A percentile compares a stretch with the other conserved stretches of the same genome.
Conservation (phyloP, 2,888 invertebrate species). For the Formica aserva region DNA sequence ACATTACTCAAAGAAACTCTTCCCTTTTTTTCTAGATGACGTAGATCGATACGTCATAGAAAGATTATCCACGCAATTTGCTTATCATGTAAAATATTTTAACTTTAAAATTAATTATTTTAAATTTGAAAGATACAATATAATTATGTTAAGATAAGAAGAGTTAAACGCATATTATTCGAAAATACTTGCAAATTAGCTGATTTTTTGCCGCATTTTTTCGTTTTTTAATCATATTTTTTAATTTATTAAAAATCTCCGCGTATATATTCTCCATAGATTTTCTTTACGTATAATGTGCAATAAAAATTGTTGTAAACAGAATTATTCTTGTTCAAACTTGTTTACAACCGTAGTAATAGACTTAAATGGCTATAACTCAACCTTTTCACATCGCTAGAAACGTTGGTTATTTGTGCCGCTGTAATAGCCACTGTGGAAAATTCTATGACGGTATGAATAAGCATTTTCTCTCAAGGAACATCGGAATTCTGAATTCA, state of each 20-base stretch:
- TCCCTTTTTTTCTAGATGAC: not conserved
- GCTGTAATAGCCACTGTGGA: not conserved
- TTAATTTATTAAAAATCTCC: not conserved
- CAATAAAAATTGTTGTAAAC: not conserved
- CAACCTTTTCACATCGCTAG: not conserved
- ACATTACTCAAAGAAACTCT: not conserved
- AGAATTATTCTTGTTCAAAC: not conserved
- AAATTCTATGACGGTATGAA: not conserved
- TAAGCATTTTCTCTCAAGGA: not conserved
- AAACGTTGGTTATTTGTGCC: not conserved
- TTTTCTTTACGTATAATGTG: not conserved
- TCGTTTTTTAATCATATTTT: not conserved
- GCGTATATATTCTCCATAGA: not conserved
- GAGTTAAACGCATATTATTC: not conserved
- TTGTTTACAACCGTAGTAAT: not conserved
- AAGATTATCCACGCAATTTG: not conserved
- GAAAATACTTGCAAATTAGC: not conserved
- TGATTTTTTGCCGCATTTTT: not conserved
- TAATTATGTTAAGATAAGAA: not conserved
- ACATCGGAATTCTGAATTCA: not conserved
- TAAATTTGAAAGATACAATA: not conserved
- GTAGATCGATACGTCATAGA: not conserved
- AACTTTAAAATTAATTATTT: not conserved
- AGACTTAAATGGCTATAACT: not conserved
- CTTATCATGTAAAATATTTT: not conserved